Percentiles rank a stretch among this genome's conserved stretches.
phyloP scores from a whole-genome alignment of 2,797 vertebrate genomes.

The Pangasius krempfi region DNA sequence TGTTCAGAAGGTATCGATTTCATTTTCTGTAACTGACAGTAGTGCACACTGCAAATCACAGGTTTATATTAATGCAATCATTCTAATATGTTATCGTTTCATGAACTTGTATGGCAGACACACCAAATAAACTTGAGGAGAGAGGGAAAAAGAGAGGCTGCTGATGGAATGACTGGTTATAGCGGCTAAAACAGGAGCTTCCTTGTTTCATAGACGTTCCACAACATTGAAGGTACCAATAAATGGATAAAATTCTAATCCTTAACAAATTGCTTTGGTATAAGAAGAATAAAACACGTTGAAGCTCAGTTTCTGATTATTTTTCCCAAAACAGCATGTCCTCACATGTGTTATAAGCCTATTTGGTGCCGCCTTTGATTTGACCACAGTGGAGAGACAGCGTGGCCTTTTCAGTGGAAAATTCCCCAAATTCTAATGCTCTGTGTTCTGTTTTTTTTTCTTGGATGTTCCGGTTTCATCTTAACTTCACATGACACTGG shows the following conservation, averaged over 20 bases:
- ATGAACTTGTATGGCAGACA: too few relatives aligned
- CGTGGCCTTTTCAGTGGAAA: not conserved
- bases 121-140: too few relatives aligned
- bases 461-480: slow-evolving; percentile 35
- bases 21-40: not conserved
- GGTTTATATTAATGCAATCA: not conserved
- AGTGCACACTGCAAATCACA: not conserved
- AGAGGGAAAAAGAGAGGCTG: too few relatives aligned
- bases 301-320: not conserved
- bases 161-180: not conserved
- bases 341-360: too few relatives aligned
- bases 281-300: not conserved
- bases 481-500: slow-evolving; percentile 2
- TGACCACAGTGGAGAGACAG: not conserved
- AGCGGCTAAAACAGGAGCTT: not conserved
- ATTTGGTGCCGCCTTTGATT: not conserved
- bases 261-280: too few relatives aligned
- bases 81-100: too few relatives aligned
- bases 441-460: not conserved
- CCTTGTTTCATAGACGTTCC: not conserved
- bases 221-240: not conserved
- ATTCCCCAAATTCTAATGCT: not conserved
- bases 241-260: not conserved
- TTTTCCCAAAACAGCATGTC: not conserved
- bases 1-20: not conserved